Percentiles rank a stretch among this genome's conserved stretches.
Conservation (phyloP, 2,113 vertebrate species). For the Tonatia bakeri region DNA sequence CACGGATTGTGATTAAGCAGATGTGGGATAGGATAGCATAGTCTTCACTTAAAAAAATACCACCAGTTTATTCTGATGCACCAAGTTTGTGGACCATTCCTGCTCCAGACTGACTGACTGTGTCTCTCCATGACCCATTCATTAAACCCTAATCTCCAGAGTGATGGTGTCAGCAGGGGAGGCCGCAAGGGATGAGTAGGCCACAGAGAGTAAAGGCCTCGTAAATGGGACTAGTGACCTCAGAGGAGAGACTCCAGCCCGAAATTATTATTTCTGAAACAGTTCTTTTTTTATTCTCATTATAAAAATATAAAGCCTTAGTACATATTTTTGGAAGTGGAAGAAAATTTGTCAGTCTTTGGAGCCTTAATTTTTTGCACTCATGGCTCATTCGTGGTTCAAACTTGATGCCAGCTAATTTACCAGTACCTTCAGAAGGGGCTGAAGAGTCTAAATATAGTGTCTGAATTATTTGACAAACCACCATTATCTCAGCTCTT, state of each 20-base stretch:
- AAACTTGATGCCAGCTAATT: slow-evolving; percentile 1
- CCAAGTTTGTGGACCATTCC: not conserved
- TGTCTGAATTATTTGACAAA: slow-evolving; percentile 13
- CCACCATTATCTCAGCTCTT: not conserved
- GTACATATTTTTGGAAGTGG: not conserved
- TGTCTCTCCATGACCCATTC: not conserved
- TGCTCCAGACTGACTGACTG: not conserved
- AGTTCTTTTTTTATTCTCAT: not conserved
- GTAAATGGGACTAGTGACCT: not conserved
- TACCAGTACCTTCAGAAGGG: not conserved
- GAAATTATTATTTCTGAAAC: not conserved
- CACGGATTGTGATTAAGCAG: not conserved
- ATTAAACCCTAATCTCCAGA: not conserved
- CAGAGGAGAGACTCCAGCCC: not conserved
- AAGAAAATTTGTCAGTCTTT: not conserved
- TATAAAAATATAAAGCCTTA: not conserved
- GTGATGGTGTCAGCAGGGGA: not conserved
- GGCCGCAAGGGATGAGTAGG: not conserved
- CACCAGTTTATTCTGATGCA: not conserved
- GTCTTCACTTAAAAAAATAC: not conserved
- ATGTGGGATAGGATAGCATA: not conserved
- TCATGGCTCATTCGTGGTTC: not conserved
- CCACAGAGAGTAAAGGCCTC: not conserved
- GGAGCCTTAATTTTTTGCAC: not conserved
- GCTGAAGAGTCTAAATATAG: not conserved